Conservation (phyloP, 2,113 vertebrate species). For the Thunnus thynnus region DNA sequence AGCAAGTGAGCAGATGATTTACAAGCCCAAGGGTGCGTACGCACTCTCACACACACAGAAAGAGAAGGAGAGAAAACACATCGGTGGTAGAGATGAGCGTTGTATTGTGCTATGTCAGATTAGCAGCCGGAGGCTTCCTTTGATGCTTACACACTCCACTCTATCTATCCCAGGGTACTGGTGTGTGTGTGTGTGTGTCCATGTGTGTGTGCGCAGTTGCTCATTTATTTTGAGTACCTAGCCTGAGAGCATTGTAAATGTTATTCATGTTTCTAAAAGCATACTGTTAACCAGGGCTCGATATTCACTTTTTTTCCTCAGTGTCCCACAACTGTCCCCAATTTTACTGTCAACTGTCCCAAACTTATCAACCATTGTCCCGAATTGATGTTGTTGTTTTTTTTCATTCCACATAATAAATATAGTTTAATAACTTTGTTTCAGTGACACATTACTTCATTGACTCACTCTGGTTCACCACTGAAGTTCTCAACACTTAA, state of each 20-base stretch:
- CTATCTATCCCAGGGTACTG: constrained; percentile 4
- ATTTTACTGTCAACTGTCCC: too few species aligned
- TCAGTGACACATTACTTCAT: too few species aligned
- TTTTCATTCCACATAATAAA: too few species aligned
- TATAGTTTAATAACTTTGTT: too few species aligned
- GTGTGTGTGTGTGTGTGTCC: constrained; percentile 15
- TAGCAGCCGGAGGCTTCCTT: constrained; percentile 27
- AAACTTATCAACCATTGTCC: too few species aligned
- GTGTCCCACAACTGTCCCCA: too few species aligned
- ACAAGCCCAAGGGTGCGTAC: not conserved
- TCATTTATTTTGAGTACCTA: not conserved
- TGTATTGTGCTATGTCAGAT: constrained; percentile 28
- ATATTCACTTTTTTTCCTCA: too few species aligned
- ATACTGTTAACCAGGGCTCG: too few species aligned
- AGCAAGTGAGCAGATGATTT: constrained; percentile 2
- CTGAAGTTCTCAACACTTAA: too few species aligned
- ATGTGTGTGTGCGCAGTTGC: not conserved
- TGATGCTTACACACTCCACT: constrained; percentile 29
- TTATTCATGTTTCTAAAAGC: constrained; percentile 23
- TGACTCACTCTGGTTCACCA: too few species aligned
- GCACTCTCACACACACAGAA: constrained; percentile 10
- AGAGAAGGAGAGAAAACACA: not conserved
- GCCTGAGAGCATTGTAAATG: not conserved
- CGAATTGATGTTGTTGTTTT: too few species aligned
- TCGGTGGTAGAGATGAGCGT: constrained; percentile 34